Conservation (phyloP, 1,140 invertebrate genomes). For the Cataglyphis hispanica region DNA sequence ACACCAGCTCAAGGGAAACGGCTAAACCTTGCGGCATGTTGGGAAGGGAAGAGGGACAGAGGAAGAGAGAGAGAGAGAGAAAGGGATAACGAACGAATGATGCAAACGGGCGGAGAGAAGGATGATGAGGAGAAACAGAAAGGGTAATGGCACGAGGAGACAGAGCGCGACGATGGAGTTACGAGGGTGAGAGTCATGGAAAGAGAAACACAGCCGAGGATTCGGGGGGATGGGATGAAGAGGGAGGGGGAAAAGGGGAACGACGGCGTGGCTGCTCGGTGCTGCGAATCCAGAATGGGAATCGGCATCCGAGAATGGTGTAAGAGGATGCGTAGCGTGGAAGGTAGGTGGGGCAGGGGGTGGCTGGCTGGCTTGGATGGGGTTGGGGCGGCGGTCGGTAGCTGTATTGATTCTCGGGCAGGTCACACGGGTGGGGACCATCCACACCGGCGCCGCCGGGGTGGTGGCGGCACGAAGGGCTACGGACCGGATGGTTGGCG, state of each 20-base stretch:
- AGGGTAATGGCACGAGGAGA: conserved; percentile 29
- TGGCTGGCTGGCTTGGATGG: conserved; percentile 62
- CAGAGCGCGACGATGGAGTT: conserved; percentile 46
- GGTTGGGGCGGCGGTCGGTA: conserved; percentile 82
- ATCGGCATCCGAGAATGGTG: conserved; percentile 75
- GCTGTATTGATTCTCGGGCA: conserved; percentile 85
- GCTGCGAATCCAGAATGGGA: conserved; percentile 77
- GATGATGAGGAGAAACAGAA: conserved; percentile 46
- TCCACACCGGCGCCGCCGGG: conserved; percentile 52
- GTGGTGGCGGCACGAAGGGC: conserved; percentile 48
- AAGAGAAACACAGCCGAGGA: conserved; percentile 52
- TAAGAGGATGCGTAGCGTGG: conserved; percentile 76
- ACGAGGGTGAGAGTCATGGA: conserved; percentile 65
- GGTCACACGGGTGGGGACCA: conserved; percentile 73
- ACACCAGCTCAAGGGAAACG: conserved; percentile 51
- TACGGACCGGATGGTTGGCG: conserved; percentile 66
- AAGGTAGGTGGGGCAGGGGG: conserved; percentile 67
- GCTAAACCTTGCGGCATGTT: conserved; percentile 63
- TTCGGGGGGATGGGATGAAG: conserved; percentile 8
- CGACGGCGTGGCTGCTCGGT: conserved; percentile 58
- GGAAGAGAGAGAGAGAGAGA: conserved; percentile 13
- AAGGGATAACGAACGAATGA: conserved; percentile 59
- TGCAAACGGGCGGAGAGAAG: conserved; percentile 18
- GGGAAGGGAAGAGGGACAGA: conserved; percentile 17
- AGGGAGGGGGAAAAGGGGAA: background rate